Evolutionary conservation across 2,888 invertebrate genomes (phyloP).

Genomic region (Andrena hattorfiana): DNA sequence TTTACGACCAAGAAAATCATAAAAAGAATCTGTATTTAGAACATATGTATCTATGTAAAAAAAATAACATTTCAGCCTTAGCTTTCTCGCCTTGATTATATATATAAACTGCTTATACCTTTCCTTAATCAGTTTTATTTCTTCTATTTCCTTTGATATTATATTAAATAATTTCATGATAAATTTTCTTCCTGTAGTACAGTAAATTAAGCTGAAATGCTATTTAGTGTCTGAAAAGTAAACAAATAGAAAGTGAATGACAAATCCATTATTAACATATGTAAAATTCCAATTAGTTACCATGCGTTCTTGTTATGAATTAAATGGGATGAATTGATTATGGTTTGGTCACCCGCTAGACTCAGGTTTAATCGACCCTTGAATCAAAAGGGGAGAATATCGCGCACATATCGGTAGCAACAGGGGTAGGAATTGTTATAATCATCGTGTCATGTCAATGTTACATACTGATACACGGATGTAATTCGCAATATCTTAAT

Average conservation of each 20-base stretch:
- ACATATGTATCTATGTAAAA: too few species aligned
- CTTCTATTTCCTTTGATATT: too few species aligned
- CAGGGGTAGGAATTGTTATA: conserved; percentile 40
- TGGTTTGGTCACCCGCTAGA: neutral
- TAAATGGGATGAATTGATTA: neutral
- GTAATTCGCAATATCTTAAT: conserved; percentile 64
- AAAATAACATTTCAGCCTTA: too few species aligned
- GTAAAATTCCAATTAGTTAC: neutral
- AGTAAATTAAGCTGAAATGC: too few species aligned
- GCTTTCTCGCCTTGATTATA: too few species aligned
- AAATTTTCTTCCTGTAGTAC: too few species aligned
- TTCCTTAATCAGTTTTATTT: too few species aligned
- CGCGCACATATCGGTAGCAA: conserved; percentile 12
- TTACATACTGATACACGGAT: conserved; percentile 54
- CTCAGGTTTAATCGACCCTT: neutral
- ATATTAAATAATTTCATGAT: too few species aligned
- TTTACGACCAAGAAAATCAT: too few species aligned
- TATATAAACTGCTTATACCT: too few species aligned
- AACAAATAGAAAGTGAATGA: neutral
- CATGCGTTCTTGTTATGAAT: neutral
- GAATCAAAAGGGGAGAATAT: conserved; percentile 11
- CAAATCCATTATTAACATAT: neutral
- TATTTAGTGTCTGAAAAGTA: neutral
- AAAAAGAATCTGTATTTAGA: too few species aligned
- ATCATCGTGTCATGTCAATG: conserved; percentile 56